Base-by-base conservation (phyloP, 2,113 vertebrate species). In the Theristicus caerulescens region DNA sequence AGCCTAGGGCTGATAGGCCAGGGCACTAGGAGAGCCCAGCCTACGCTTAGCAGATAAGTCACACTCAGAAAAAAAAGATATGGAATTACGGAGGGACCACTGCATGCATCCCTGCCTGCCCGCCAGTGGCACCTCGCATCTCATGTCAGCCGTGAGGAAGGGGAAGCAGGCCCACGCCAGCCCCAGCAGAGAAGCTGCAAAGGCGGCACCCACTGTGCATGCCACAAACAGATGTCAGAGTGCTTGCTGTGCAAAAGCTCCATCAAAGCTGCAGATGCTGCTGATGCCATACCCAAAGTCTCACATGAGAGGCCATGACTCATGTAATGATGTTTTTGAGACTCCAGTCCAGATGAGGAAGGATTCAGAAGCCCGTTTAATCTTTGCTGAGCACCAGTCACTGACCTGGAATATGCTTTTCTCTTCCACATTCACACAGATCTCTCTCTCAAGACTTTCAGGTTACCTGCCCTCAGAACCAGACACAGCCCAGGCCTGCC, bases 181-280 rank as follows among this genome's bases (percentile, higher is more conserved):
- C 71, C 76, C 78, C 86, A 80, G 86, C 82, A 83, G 59, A 86
- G 82, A 22, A 34, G 71, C 54, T 90, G 76, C 82, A 22, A 90
- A 77, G 64, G 64, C 2, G 8, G 88, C 91, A 44, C 80, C 67
- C 91, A 59, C 49, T 52, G 76, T 94, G 93, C 94, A 86, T n/a
- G 86, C 94, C 86, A 83, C 91, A 88, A 92, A 76, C 96, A 95
- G 88, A 97, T 93, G 95, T 94, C 40, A 74, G 85, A 76, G 58
- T 4, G 54, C 58, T 92, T 17, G 93, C 86, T 80, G 86, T 85
- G 86, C 79, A 47, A 64, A 82, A 72, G 74, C 90, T 85, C 79
- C 94, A 82, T 40, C 94, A 88, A 78, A 97, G 91, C 94, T 90
- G 54, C 93, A 95, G 93, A 88, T 95, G 94, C 71, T 85, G 90